Evolutionary conservation across 2,113 vertebrate species (phyloP).

Genomic region (Salvelinus sp.): DNA sequence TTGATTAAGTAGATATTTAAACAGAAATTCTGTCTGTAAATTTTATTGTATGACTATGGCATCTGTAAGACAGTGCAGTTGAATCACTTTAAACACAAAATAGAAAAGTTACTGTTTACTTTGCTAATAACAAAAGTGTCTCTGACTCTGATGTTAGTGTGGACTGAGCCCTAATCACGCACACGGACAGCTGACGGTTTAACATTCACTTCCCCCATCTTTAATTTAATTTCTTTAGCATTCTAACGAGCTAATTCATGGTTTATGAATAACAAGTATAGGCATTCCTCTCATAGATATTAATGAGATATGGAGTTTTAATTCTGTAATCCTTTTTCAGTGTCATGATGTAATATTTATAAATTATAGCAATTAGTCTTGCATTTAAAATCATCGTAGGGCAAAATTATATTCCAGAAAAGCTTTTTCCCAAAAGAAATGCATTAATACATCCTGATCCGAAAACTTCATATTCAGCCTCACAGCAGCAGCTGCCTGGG

Average conservation of each 20-base stretch:
- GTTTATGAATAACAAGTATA: slow-evolving; percentile 57
- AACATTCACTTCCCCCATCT: slow-evolving; percentile 46
- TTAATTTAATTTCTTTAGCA: slow-evolving; percentile 45
- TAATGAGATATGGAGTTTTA: slow-evolving; percentile 63
- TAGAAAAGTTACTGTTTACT: background rate
- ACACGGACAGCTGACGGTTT: slow-evolving; percentile 34
- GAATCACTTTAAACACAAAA: background rate
- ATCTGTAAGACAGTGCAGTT: background rate
- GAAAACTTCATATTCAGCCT: slow-evolving; percentile 44
- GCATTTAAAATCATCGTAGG: slow-evolving; percentile 46
- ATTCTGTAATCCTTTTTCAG: slow-evolving; percentile 59
- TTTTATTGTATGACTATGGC: background rate
- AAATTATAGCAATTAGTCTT: slow-evolving; percentile 62
- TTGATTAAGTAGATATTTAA: background rate
- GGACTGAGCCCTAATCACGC: slow-evolving; percentile 16
- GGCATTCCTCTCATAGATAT: slow-evolving; percentile 57
- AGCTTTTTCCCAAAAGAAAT: slow-evolving; percentile 51
- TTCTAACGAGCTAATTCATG: slow-evolving; percentile 62
- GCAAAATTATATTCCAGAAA: slow-evolving; percentile 33
- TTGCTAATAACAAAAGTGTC: background rate
- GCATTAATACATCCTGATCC: slow-evolving; percentile 42
- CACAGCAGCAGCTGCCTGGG: slow-evolving; percentile 52
- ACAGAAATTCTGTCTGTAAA: background rate
- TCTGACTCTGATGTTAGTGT: slow-evolving; percentile 26
- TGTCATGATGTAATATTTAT: slow-evolving; percentile 66